Percentiles rank a stretch among this genome's conserved stretches.
Conservation (phyloP, 2,888 invertebrate genomes). For the Nymphalis polychloros region DNA sequence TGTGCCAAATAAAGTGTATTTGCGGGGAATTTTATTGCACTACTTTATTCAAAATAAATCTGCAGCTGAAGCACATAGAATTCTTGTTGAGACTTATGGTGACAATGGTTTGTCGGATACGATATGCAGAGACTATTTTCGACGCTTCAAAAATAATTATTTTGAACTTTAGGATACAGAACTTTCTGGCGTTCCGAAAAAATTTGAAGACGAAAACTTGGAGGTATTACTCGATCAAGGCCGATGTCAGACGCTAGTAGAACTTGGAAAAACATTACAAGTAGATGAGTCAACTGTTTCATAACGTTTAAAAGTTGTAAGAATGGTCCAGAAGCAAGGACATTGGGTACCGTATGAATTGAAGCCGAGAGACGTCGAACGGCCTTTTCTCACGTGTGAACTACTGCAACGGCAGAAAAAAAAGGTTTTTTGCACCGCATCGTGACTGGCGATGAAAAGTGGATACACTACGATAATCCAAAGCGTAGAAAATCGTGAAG, state of each 20-base stretch:
- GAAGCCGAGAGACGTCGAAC: conserved; percentile 38
- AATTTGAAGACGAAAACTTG: too few relatives aligned
- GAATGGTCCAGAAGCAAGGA: conserved; percentile 23
- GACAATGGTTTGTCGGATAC: background rate
- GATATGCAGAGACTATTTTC: too few relatives aligned
- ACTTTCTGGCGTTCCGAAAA: too few relatives aligned
- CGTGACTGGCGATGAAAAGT: conserved; percentile 31
- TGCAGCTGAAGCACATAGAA: conserved; percentile 4
- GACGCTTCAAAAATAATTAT: too few relatives aligned
- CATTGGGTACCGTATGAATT: conserved; percentile 31
- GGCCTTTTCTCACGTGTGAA: conserved; percentile 35
- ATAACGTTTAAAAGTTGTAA: conserved; percentile 18
- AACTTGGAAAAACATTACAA: too few relatives aligned
- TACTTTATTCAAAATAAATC: conserved; percentile 6
- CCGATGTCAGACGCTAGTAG: background rate
- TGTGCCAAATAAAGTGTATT: conserved; percentile 20
- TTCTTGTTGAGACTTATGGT: conserved; percentile 19
- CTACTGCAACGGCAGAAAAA: conserved; percentile 25
- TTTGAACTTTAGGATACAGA: too few relatives aligned
- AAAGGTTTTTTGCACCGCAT: conserved; percentile 30
- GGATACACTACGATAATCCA: conserved; percentile 30
- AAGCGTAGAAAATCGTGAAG: conserved; percentile 30
- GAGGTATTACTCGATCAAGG: conserved; percentile 3
- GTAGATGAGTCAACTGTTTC: background rate
- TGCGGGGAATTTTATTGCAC: conserved; percentile 24